Evolutionary conservation across 2,888 invertebrate species (phyloP), one percentile per base, ranked within the genome.

Genomic region (Caenorhabditis drosophilae): DNA sequence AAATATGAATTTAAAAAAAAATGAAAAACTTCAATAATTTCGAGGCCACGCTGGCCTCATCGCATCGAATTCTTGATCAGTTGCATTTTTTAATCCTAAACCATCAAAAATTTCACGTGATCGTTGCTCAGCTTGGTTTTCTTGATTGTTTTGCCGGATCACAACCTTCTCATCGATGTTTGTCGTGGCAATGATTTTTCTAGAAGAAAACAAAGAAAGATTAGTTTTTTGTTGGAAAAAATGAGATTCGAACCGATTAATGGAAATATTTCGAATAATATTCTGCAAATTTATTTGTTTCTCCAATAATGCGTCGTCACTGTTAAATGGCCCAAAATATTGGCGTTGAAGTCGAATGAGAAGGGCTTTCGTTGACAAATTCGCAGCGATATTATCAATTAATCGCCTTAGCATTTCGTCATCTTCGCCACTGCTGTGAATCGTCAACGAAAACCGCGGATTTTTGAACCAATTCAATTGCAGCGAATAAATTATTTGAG

Each of bases 361-460:
- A 9, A 34, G 35, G 1, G 96, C 95, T 0, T 89, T 88, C 1
- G 90, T 89, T 76, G 89, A 90, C 36, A 94, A 83, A 80, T 90
- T 89, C 1, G 90, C 83, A 4, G 93, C 97, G 35, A 96, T 86
- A 66, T 93, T 91, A 82, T 92, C 89, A 15, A 95, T n/a, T n/a
- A n/a, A n/a, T n/a, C n/a, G n/a, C 84, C 89, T 89, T 18, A 97
- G 85, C 58, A 72, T 80, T 23, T 66, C 58, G 70, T 91, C 91
- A 75, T 89, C 88, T 85, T 94, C 95, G 85, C 94, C 93, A 23
- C 92, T 88, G 35, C 90, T 88, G 83, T 92, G 91, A 26, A 96
- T 86, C 87, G 95, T 94, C 81, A 97, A 85, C 15, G 90, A 90
- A 82, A 96, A 94, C 73, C 91, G 86, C 0, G 96, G 96, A 15